Percentiles rank a stretch among this genome's conserved stretches.
Evolutionary conservation across 1,140 invertebrate genomes (phyloP).

Genomic region (Stratiolaelaps scimitus): DNA sequence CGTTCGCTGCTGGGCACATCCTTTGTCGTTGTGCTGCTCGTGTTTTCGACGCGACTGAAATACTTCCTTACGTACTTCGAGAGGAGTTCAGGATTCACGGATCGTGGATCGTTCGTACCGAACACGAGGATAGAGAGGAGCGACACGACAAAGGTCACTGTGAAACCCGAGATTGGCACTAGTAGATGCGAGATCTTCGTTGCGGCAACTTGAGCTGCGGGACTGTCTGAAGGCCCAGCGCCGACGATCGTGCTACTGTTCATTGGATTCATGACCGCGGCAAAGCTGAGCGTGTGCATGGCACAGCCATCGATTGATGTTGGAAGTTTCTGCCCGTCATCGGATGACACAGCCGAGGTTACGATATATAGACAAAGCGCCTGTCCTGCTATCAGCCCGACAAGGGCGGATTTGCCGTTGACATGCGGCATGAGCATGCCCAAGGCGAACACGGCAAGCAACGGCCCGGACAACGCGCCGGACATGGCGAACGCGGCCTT

Average conservation of each 20-base stretch:
- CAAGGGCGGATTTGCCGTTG: conserved; percentile 10
- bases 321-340: neutral
- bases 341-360: neutral
- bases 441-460: conserved; percentile 62
- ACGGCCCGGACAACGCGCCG: conserved; percentile 64
- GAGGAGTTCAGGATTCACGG: neutral
- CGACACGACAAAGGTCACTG: neutral
- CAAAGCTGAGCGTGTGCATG: neutral
- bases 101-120: neutral
- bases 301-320: conserved; percentile 15
- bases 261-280: neutral
- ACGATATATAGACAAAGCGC: conserved; percentile 3
- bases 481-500: conserved; percentile 62
- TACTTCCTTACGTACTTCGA: conserved; percentile 3
- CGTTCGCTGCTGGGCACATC: no score
- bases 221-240: no score
- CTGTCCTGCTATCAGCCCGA: conserved; percentile 4
- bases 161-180: conserved; percentile 17
- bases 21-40: no score
- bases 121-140: neutral
- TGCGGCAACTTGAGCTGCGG: neutral
- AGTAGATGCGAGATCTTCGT: conserved; percentile 18
- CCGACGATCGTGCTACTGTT: no score
- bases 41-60: no score
- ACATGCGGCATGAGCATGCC: conserved; percentile 50